Evolutionary conservation across 2,113 vertebrate species (phyloP), one percentile per base, ranked within the genome.

Genomic region (Rhea pennata): DNA sequence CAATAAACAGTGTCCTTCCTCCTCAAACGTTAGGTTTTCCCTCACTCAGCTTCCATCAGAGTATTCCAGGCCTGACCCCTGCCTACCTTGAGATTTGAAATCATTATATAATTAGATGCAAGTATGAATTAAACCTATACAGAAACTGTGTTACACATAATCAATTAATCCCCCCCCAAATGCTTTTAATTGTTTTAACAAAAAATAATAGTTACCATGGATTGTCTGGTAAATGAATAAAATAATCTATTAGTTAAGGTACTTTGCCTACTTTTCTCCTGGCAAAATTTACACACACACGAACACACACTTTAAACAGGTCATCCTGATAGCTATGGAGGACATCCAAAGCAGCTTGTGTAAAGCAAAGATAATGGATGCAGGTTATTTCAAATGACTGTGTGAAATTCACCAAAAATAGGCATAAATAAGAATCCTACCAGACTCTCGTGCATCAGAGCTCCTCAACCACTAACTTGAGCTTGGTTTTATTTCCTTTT

Each of bases 391-490:
- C 48, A 4, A 88, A 73, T 53, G 85, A 83, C 5, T 36, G 88
- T 20, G 88, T 75, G 33, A 85, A 91, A 95, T 44, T 5, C 65
- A 92, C 6, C 29, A 58, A 74, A 94, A 93, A 64, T 2, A 78
- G 50, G 31, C 64, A 83, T 3, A 84, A 90, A 76, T 5, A 56
- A 19, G 46, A 75, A 93, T 88, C 95, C 92, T 97, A 97, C 97
- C 97, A 92, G 97, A 54, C 67, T 93, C 85, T 90, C 78, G 75
- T 10, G 90, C 90, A 83, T 86, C 89, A 69, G 59, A 96, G 94
- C 94, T 95, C 94, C 96, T 86, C 91, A 76, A 36, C 79, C 95
- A 96, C 87, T n/a, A 92, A 91, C 76, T 92, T 89, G 75, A 81
- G 91, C 93, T 69, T 5, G 56, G 9, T n/a, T 73, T 65, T 69